Percentiles rank a stretch among this genome's conserved stretches.
Evolutionary conservation across 2,113 vertebrate species (phyloP).

Genomic region (Sebastes schlegelii): DNA sequence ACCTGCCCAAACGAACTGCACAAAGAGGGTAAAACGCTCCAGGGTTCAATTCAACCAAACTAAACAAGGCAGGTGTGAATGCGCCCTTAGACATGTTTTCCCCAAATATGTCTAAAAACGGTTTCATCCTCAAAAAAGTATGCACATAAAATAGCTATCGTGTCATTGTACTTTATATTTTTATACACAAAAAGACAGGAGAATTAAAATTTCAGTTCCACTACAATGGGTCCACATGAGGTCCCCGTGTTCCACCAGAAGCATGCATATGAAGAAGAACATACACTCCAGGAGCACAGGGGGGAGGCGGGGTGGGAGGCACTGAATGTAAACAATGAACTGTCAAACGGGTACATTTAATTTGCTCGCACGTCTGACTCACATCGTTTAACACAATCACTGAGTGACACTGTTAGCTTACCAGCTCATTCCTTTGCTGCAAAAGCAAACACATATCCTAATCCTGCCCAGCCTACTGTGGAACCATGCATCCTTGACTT

Average conservation of each 20-base stretch:
- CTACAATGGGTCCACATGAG: too few species aligned
- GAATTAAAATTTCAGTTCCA: background rate
- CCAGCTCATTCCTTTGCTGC: conserved; percentile 31
- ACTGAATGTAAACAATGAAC: conserved; percentile 25
- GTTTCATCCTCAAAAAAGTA: background rate
- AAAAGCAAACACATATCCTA: conserved; percentile 33
- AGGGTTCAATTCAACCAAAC: too few species aligned
- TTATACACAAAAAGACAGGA: background rate
- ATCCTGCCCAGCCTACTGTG: conserved; percentile 3
- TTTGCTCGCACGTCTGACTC: conserved; percentile 28
- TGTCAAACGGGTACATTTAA: background rate
- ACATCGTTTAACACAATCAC: conserved; percentile 29
- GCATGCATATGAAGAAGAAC: background rate
- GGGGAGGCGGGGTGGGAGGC: too few species aligned
- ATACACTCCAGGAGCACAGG: background rate
- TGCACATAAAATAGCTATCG: background rate
- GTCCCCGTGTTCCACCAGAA: background rate
- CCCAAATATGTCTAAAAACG: background rate
- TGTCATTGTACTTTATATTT: background rate
- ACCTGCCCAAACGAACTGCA: too few species aligned
- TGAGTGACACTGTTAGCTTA: conserved; percentile 26
- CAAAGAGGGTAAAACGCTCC: too few species aligned
- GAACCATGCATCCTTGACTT: conserved; percentile 44
- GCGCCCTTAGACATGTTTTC: background rate
- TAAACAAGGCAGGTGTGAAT: too few species aligned